Percentiles rank a stretch among this genome's conserved stretches.
These are phyloP conservation scores for Varecia variegata DNA, from an alignment of 2,797 vertebrate species.

Conservation along the genomic window DNA sequence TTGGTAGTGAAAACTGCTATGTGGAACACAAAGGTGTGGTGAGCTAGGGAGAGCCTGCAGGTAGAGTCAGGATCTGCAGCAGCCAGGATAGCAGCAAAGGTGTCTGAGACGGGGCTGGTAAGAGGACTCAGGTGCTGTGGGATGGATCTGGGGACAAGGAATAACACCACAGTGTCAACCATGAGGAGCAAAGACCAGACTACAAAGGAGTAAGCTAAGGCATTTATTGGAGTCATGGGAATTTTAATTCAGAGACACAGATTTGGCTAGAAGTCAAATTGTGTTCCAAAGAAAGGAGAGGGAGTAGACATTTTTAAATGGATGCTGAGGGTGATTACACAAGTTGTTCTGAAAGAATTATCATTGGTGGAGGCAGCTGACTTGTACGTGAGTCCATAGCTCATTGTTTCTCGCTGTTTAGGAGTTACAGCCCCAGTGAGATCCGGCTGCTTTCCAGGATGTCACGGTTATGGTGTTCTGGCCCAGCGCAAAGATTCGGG, in stretches of 20 bases:
- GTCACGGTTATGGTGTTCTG: accelerated
- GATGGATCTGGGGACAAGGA: background rate
- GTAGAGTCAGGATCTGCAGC: accelerated
- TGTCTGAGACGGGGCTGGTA: accelerated
- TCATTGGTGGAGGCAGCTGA: background rate
- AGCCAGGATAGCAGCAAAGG: accelerated
- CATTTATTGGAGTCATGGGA: background rate
- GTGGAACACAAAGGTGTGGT: accelerated
- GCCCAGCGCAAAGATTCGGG: background rate
- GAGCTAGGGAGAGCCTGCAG: accelerated
- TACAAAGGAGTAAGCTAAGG: background rate
- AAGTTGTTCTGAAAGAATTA: background rate
- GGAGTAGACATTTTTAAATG: background rate
- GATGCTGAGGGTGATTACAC: background rate
- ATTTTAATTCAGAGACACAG: background rate
- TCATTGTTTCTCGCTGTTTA: background rate
- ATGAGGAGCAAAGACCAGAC: background rate
- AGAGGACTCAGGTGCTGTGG: background rate
- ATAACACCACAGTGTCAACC: too few species aligned
- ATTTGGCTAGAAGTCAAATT: background rate
- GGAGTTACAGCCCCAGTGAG: background rate
- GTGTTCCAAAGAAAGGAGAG: background rate
- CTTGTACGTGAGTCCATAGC: background rate
- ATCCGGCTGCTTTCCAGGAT: background rate
- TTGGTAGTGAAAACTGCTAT: too few species aligned